Evolutionary conservation across 1,140 invertebrate species (phyloP).

Genomic region (Chironomus striatipennis): DNA sequence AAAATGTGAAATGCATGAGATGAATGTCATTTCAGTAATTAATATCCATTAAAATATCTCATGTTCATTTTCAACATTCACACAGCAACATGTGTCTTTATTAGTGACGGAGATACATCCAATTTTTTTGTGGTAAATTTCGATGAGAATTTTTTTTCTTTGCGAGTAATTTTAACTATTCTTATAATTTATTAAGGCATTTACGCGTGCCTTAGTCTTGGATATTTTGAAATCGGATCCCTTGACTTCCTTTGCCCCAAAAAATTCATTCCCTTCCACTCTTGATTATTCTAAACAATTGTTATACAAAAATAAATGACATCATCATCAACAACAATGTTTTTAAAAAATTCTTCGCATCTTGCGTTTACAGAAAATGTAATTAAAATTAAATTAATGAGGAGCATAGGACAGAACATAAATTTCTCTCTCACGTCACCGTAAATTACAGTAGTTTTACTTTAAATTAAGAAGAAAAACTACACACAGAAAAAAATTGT

Average conservation of each 20-base stretch:
- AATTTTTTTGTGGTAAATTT: neutral
- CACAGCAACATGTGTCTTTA: neutral
- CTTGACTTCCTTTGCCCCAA: too few relatives aligned
- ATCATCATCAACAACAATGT: too few relatives aligned
- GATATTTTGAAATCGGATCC: too few relatives aligned
- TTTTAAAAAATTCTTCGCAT: too few relatives aligned
- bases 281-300: too few relatives aligned
- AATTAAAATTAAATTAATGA: slow-evolving; percentile 10
- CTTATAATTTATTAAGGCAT: too few relatives aligned
- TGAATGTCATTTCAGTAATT: slow-evolving; percentile 3
- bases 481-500: neutral
- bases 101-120: neutral
- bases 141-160: too few relatives aligned
- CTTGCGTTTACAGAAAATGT: neutral
- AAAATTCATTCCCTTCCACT: too few relatives aligned
- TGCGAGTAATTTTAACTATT: too few relatives aligned
- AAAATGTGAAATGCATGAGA: neutral
- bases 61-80: neutral
- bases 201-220: too few relatives aligned
- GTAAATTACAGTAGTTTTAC: neutral
- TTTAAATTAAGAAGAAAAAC: neutral
- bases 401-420: neutral
- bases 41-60: neutral
- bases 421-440: neutral
- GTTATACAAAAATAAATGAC: too few relatives aligned